Conservation (phyloP, 2,113 vertebrate genomes). For the Gadus macrocephalus region DNA sequence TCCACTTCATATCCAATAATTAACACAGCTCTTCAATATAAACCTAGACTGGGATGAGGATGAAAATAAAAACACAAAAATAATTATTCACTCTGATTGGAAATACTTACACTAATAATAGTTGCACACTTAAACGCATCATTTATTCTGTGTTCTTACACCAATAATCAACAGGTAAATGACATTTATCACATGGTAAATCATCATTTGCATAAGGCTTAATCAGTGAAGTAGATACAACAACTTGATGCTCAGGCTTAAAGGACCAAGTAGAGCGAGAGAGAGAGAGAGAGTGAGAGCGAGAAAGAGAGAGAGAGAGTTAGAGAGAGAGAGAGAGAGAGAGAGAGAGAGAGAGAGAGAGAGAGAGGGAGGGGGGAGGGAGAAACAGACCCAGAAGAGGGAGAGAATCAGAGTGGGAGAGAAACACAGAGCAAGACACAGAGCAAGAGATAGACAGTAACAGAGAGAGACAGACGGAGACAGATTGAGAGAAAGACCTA, state of each 20-base stretch:
- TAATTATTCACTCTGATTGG: background rate
- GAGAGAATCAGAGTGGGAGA: too few species aligned
- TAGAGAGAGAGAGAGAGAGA: too few species aligned
- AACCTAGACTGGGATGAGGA: too few species aligned
- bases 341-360: background rate
- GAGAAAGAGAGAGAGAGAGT: too few species aligned
- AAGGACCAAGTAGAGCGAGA: conserved; percentile 21
- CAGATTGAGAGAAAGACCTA: too few species aligned
- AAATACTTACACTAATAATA: conserved; percentile 26
- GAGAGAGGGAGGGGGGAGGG: too few species aligned
- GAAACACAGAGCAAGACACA: too few species aligned
- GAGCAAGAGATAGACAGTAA: too few species aligned
- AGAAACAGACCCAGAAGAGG: background rate
- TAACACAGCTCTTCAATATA: conserved; percentile 5
- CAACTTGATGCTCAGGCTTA: conserved; percentile 30
- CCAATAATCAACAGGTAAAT: conserved; percentile 51
- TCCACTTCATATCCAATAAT: background rate
- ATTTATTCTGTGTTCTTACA: conserved; percentile 67
- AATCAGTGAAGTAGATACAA: conserved; percentile 50
- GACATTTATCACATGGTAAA: conserved; percentile 53
- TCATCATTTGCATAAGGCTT: conserved; percentile 54
- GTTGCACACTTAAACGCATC: conserved; percentile 55
- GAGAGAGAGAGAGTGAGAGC: background rate
- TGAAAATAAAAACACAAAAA: conserved; percentile 6
- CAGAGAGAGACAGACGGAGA: too few species aligned